A percentile compares a stretch with the other conserved stretches of the same genome.
These are phyloP conservation scores for Drosophila melanosoma DNA, from an alignment of 2,888 invertebrate genomes.

Conservation along the genomic window DNA sequence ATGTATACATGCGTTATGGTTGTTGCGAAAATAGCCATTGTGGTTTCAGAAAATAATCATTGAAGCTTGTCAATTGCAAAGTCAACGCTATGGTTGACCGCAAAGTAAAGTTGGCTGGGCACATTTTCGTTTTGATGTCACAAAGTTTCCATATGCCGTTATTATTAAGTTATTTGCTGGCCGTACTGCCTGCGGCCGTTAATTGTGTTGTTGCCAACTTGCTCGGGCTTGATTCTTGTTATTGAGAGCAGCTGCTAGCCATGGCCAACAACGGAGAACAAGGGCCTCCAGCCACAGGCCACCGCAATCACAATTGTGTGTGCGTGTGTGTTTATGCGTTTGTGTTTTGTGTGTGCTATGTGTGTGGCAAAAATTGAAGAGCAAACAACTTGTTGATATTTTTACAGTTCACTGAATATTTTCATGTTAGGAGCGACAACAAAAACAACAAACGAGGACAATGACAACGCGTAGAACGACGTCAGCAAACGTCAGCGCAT, in stretches of 20 bases:
- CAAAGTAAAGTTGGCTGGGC: constrained; percentile 22
- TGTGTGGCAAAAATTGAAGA: constrained; percentile 65
- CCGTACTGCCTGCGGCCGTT: constrained; percentile 54
- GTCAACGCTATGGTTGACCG: constrained; percentile 37
- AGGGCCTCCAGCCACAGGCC: constrained; percentile 25
- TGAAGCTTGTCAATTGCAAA: constrained; percentile 51
- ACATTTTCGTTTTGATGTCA: constrained; percentile 50
- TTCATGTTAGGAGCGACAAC: constrained; percentile 53
- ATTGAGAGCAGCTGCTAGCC: constrained; percentile 70
- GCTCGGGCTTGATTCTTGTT: constrained; percentile 34
- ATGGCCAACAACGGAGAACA: constrained; percentile 35
- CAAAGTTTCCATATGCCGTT: constrained; percentile 74
- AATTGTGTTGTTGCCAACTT: constrained; percentile 67
- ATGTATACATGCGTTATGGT: constrained; percentile 23
- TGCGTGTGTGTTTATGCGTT: not conserved
- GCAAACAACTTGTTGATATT: constrained; percentile 81
- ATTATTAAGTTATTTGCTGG: constrained; percentile 72
- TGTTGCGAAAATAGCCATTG: constrained; percentile 43
- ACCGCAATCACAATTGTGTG: constrained; percentile 26
- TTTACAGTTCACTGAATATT: constrained; percentile 79
- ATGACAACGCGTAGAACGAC: constrained; percentile 54
- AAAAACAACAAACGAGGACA: constrained; percentile 35
- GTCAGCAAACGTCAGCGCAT: constrained; percentile 73
- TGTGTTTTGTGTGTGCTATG: constrained; percentile 28
- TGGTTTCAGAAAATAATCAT: constrained; percentile 36